Conservation (phyloP, 2,113 vertebrate species). For the Hydrolagus affinis region DNA sequence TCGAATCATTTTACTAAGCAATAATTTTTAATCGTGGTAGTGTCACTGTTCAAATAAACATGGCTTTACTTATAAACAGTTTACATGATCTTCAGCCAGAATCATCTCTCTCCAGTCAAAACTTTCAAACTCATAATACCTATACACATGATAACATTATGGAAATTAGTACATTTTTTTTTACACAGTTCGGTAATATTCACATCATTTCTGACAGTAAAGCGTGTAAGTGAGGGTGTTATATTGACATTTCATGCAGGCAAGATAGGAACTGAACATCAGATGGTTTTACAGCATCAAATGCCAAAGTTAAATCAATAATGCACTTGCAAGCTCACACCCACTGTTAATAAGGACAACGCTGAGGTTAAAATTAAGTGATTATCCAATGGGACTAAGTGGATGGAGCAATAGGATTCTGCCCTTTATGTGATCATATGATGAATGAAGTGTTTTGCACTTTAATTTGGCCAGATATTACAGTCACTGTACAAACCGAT, state of each 20-base stretch:
- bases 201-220: slow-evolving; percentile 13
- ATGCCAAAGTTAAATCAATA: neutral
- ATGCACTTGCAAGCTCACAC: neutral
- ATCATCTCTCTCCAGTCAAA: neutral
- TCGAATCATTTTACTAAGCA: slow-evolving; percentile 15
- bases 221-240: neutral
- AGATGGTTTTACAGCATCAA: neutral
- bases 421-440: neutral
- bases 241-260: neutral
- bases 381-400: neutral
- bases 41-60: slow-evolving; percentile 19
- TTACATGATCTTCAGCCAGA: slow-evolving; percentile 24
- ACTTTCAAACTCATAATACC: neutral
- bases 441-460: neutral
- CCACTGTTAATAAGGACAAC: neutral
- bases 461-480: slow-evolving; percentile 41
- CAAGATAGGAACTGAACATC: neutral
- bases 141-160: slow-evolving; percentile 23
- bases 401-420: neutral
- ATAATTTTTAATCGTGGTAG: slow-evolving; percentile 20
- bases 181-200: slow-evolving; percentile 18
- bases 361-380: neutral
- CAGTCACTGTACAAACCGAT: slow-evolving; percentile 59
- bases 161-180: slow-evolving; percentile 25
- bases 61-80: slow-evolving; percentile 22